phyloP scores from a whole-genome alignment of 64 coral and sea anemone species.

The Stichodactyla helianthus region DNA sequence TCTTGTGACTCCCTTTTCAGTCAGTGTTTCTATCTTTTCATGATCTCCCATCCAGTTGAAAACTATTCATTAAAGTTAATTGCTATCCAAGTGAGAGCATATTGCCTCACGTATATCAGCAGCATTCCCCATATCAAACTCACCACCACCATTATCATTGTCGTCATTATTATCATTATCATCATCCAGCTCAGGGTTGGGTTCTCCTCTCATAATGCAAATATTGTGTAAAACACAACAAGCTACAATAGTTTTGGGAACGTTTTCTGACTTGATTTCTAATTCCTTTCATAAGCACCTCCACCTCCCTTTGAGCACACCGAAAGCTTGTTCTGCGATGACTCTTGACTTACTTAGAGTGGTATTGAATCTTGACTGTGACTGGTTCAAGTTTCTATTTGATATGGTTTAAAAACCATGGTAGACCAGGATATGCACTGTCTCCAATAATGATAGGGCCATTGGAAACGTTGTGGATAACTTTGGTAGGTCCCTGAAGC shows the following conservation, averaged over 20 bases:
- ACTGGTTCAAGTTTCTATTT: background rate
- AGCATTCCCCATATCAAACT: background rate
- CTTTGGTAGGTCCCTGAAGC: background rate
- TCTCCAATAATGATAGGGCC: slow-evolving; percentile 4
- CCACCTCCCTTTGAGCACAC: slow-evolving; percentile 39
- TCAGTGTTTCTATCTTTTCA: too few species aligned
- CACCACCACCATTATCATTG: background rate
- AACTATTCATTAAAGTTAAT: background rate
- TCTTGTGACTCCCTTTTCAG: too few species aligned
- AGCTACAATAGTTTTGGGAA: slow-evolving; percentile 50
- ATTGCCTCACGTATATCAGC: slow-evolving; percentile 2
- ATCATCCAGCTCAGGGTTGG: background rate
- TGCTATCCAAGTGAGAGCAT: background rate
- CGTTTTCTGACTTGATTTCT: slow-evolving; percentile 18
- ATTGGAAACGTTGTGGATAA: background rate
- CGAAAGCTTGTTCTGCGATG: slow-evolving; percentile 37
- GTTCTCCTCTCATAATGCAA: slow-evolving; percentile 33
- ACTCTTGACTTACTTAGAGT: slow-evolving; percentile 25
- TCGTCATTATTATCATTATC: slow-evolving; percentile 1
- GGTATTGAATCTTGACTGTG: slow-evolving; percentile 4
- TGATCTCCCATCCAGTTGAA: too few species aligned
- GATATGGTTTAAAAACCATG: background rate
- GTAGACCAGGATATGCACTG: slow-evolving; percentile 10
- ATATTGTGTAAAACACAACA: slow-evolving; percentile 61
- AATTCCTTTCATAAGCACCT: slow-evolving; percentile 30